Evolutionary conservation across 2,113 vertebrate species (phyloP), one percentile per base, ranked within the genome.

Genomic region (Lycaon pictus): DNA sequence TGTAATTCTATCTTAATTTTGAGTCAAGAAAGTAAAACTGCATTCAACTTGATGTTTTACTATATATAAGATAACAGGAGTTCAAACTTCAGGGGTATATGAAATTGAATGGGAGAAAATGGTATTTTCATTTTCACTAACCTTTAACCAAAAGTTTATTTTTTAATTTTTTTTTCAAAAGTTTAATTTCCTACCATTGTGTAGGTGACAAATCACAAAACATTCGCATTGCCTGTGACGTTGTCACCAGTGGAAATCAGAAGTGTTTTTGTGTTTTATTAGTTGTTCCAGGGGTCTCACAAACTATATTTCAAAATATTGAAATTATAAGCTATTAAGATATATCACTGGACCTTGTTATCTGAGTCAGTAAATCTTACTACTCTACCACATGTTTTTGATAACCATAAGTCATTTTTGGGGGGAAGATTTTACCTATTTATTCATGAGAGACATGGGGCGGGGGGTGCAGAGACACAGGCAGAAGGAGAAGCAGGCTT

Each of bases 121-220:
- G 65, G 11, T n/a, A 23, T 71, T 92, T 95, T 92, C 80, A 69
- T 91, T 95, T 74, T 94, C 20, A 76, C 3, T 82, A 74, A 55
- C 1, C 5, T 90, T 63, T 79, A 95, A 81, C 48, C 48, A 95
- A 69, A 83, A 90, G 72, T 85, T 71, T 94, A 81, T 60, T 43
- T 43, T 43, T 43, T 43, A 81, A 48, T 7, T 43, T 43, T 43
- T 43, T 43, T 43, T 43, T 43, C 48, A 95, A 69, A 83, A 90
- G 72, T 85, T 71, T 94, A 84, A 65, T 88, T 96, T 88, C 60
- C 90, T 95, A 0, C 35, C 29, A n/a, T 95, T 62, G 43, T 51
- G 43, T 82, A 72, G 56, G 53, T 48, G 48, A 88, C 43, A 88
- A 16, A 55, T 53, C n/a, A 67, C 65, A n/a, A 67, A 37, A 77